Evolutionary conservation across 1,140 invertebrate genomes (phyloP).

Genomic region (Heliconius hewitsoni): DNA sequence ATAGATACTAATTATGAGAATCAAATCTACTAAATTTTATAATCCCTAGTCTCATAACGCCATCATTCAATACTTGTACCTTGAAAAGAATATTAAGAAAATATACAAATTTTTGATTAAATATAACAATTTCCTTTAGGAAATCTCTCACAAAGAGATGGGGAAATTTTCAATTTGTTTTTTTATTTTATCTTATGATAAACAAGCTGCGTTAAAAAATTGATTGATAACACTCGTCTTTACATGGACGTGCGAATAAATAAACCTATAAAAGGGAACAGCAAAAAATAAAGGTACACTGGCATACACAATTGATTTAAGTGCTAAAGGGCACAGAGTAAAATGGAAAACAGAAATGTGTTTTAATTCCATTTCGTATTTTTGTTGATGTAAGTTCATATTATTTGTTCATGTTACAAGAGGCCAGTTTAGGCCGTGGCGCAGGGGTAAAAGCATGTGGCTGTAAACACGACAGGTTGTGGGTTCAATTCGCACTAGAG

Average conservation of each 20-base stretch:
- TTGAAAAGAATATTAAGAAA: background rate
- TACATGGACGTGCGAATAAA: conserved; percentile 18
- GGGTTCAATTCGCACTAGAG: too few species aligned
- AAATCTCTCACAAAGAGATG: conserved; percentile 9
- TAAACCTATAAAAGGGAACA: conserved; percentile 19
- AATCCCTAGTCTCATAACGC: background rate
- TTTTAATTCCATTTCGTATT: conserved; percentile 6
- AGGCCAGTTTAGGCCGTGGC: too few species aligned
- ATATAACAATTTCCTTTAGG: conserved; percentile 16
- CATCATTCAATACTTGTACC: background rate
- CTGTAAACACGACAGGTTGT: too few species aligned
- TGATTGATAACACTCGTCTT: conserved; percentile 31
- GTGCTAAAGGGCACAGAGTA: conserved; percentile 15
- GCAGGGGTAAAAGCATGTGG: too few species aligned
- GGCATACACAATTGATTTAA: conserved; percentile 20
- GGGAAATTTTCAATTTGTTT: conserved; percentile 16
- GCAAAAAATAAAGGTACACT: conserved; percentile 5
- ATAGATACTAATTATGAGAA: too few species aligned
- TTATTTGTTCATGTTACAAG: background rate
- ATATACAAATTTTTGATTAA: background rate
- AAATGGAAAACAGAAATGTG: conserved; percentile 16
- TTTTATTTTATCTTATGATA: conserved; percentile 11
- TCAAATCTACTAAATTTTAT: too few species aligned
- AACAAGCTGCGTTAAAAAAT: conserved; percentile 29
- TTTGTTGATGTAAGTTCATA: background rate